Evolutionary conservation across 2,797 vertebrate genomes (phyloP), one percentile per base, ranked within the genome.

Genomic region (Pogonophryne albipinna): DNA sequence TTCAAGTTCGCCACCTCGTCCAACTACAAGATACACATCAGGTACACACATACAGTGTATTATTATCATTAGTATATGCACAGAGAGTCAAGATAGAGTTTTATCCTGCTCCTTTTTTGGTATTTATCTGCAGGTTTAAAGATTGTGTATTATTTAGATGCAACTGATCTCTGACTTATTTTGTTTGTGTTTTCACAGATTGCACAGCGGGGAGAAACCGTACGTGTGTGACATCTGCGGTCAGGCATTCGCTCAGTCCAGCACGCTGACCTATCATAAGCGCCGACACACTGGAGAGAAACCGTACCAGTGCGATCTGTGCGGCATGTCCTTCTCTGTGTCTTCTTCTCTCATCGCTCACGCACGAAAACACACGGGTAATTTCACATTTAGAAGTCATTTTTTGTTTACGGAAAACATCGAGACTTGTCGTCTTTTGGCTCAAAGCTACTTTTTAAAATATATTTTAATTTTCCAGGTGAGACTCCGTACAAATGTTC

Each of bases 261-360:
- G 98, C 93, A 99, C 98, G 0, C 82, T 99, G 88, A 99, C 97
- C 6, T 99, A 99, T 82, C 98, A 99, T 42, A 97, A 98, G 80
- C 95, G 98, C 0, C 96, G 97, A 0, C 98, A 99, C 93, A 99
- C 98, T 0, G 98, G 98, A 0, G 98, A 99, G 94, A 99, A 99
- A 57, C 98, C 98, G 0, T 99, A 99, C 10, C 96, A 99, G 50
- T 99, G 98, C 0, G 98, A 99, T 71, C 97, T 97, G 6, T 99
- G 98, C 6, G 98, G 98, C 15, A 99, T 99, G 94, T 96, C 97
- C 4, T 99, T 99, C 83, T 97, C 98, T 0, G 98, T 99, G 49
- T 99, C 98, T 10, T 99, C 98, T 75, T 99, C 98, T 0, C 98
- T 99, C 83, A 99, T 99, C 85, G 97, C 97, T 6, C 98, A 99